These are phyloP conservation scores for Ashinkailepas kermadecensis DNA, from an alignment of 2,888 invertebrate genomes.

Conservation along the genomic window DNA sequence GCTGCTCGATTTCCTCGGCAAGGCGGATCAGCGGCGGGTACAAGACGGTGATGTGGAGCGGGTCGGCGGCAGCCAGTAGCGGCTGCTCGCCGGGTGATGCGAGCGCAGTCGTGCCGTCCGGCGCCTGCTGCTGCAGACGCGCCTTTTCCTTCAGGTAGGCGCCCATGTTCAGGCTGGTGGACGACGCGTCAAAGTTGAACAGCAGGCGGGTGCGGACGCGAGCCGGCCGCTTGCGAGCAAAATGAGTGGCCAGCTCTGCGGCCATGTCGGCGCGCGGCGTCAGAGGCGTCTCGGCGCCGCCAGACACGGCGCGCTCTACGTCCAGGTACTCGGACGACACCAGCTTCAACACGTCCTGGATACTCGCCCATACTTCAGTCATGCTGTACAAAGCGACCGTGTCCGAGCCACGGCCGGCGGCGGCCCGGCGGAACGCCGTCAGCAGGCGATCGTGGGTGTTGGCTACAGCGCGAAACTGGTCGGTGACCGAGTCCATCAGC, in stretches of 20 bases:
- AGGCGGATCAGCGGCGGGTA: conserved; percentile 76
- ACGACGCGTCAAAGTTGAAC: conserved; percentile 63
- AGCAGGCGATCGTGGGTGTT: conserved; percentile 64
- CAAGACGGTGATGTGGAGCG: conserved; percentile 64
- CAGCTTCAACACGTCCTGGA: conserved; percentile 76
- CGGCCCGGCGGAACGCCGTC: conserved; percentile 54
- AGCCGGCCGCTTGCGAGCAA: conserved; percentile 43
- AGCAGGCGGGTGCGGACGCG: conserved; percentile 38
- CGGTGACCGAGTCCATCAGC: conserved; percentile 65
- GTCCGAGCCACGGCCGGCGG: conserved; percentile 52
- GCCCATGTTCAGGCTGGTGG: conserved; percentile 51
- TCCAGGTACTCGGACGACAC: conserved; percentile 79
- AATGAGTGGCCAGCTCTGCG: conserved; percentile 45
- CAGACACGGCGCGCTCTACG: conserved; percentile 61
- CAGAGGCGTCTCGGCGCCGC: conserved; percentile 33
- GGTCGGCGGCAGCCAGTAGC: conserved; percentile 37
- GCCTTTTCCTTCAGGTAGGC: conserved; percentile 48
- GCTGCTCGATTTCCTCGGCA: conserved; percentile 71
- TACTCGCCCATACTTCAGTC: conserved; percentile 79
- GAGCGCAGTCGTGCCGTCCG: conserved; percentile 21
- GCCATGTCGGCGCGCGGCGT: conserved; percentile 37
- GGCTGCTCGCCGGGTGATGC: background rate
- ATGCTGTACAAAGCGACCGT: conserved; percentile 55
- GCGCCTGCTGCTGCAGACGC: conserved; percentile 23
- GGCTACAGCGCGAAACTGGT: conserved; percentile 73